Base-by-base conservation (phyloP, 2,888 invertebrate genomes). In the Pachymerium ferrugineum region DNA sequence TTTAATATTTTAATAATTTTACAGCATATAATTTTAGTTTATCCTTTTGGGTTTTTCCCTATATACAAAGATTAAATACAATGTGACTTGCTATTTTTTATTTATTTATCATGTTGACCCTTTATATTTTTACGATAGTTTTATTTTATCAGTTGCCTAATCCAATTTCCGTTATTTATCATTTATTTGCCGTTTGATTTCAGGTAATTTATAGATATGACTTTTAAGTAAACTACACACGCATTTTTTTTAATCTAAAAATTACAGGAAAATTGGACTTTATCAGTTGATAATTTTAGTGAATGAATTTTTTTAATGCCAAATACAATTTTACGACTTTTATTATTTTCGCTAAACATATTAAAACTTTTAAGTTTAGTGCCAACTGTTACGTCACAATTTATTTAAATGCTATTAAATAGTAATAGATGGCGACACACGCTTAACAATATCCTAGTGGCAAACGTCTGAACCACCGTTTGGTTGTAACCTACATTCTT, bases 161-260 rank as follows among this genome's bases (percentile, higher is more conserved):
- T 62, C 25, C 62, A 62, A 62, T 62, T 62, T 62, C 62, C 62
- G 62, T 62, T 62, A 62, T 62, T 62, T 62, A 62, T 62, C 62
- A 62, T 25, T 62, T 38, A 28, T 14, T 62, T 62, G 22, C 25
- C 22, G 10, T 28, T 28, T 28, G 62, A 62, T 62, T 62, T 62
- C 62, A n/a, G 28, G 62, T 62, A 62, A 5, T n/a, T n/a, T n/a
- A n/a, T n/a, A n/a, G n/a, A n/a, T n/a, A n/a, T n/a, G n/a, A 54
- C 10, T 54, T 54, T 62, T 22, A 14, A 12, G 62, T 62, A 25
- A 62, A 62, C 38, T 38, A 8, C 3, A 38, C 38, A 3, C 38
- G 12, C 12, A 62, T 19, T 62, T 62, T 12, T 10, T 62, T 22
- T 62, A 8, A 1, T 62, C 10, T 47, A 16, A 10, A 22, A 1